Evolutionary conservation across 2,888 invertebrate genomes (phyloP), one percentile per base, ranked within the genome.

Genomic region (Pachycephus smyrnensis): DNA sequence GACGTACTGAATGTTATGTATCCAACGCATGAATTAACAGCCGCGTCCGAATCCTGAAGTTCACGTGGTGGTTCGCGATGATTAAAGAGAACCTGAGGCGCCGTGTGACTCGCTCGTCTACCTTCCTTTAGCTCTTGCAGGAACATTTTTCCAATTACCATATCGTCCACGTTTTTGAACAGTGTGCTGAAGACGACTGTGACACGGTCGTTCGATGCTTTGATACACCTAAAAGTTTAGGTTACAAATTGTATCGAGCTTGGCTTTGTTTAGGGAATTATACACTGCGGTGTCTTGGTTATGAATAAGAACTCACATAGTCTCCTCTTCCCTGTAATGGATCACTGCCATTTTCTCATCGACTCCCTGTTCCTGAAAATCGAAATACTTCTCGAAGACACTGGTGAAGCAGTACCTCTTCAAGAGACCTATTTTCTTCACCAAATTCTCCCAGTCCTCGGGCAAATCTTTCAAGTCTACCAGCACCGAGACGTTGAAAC

Each of bases 91-190:
- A 97, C 97, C 93, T 96, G 96, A 68, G 97, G 97, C 80, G 98
- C 98, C 77, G 98, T 98, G 90, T 98, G 98, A 85, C 97, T 97
- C 36, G 98, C 98, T 91, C 98, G 94, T 84, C 99, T 94, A 31
- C 99, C 99, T 93, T 99, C 99, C 91, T 98, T 98, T 88, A 99
- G 96, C 93, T 99, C 99, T 94, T 99, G 99, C 96, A 99, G 97
- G 93, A 99, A 99, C 87, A 99, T 98, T 93, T 99, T 99, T 79
- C 99, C 99, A 92, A 99, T 97, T 77, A 99, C 96, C 89, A 99
- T 96, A 92, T 99, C 99, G 92, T 99, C 98, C 90, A 98, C 98
- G 92, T 99, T 99, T 89, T 98, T 97, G 93, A 99, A 99, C 90
- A 99, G 96, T 84, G 99, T 99, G 88, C 98, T 98, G 93, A 99